These are phyloP conservation scores for Formica selysi DNA, from an alignment of 1,140 invertebrate species.

Conservation along the genomic window DNA sequence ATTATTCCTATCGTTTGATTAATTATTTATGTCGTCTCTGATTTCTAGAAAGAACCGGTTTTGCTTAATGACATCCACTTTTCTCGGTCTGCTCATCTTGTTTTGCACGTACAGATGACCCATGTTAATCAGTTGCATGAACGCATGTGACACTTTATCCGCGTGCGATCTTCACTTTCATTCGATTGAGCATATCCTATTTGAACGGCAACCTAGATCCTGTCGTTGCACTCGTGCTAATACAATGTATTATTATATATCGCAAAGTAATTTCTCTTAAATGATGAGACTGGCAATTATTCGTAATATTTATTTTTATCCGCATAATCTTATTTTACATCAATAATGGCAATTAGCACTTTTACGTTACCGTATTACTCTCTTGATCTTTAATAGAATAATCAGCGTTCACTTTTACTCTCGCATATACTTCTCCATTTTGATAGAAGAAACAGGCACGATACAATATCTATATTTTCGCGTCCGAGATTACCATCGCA, in stretches of 20 bases:
- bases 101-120: neutral
- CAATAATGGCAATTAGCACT: conserved; percentile 18
- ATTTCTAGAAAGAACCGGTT: conserved; percentile 49
- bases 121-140: conserved; percentile 22
- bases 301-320: conserved; percentile 7
- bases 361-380: conserved; percentile 3
- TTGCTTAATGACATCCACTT: neutral
- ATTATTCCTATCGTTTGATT: conserved; percentile 23
- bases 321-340: neutral
- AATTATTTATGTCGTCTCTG: conserved; percentile 14
- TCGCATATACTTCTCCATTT: neutral
- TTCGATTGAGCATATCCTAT: neutral
- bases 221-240: neutral
- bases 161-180: conserved; percentile 38
- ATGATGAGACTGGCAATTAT: neutral
- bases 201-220: conserved; percentile 16
- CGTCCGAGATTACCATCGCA: neutral
- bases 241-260: conserved; percentile 15
- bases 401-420: conserved; percentile 37
- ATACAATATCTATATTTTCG: conserved; percentile 13
- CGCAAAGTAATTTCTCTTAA: conserved; percentile 7
- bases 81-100: neutral
- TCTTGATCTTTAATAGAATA: conserved; percentile 36
- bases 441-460: neutral
- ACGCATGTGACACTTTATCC: conserved; percentile 16